Conservation (phyloP, 2,888 invertebrate genomes). For the Dryobotodes eremita region DNA sequence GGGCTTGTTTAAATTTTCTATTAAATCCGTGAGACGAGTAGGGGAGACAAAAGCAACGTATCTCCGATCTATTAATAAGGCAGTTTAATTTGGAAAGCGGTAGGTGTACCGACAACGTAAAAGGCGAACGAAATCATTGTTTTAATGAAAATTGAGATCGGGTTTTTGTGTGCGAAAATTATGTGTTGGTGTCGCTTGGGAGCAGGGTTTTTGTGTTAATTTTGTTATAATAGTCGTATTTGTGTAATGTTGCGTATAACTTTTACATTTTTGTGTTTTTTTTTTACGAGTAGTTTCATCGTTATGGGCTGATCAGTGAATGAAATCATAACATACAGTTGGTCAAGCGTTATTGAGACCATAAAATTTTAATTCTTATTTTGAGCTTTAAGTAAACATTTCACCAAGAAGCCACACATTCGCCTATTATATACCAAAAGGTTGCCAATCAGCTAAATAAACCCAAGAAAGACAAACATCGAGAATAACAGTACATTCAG, state of each 20-base stretch:
- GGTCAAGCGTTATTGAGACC: neutral
- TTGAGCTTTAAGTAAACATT: neutral
- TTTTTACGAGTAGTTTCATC: neutral
- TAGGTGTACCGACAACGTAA: slow-evolving; percentile 70
- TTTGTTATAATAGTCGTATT: slow-evolving; percentile 8
- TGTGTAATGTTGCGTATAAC: neutral
- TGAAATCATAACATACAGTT: neutral
- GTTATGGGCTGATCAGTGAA: neutral
- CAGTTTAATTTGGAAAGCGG: slow-evolving; percentile 85
- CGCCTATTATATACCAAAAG: slow-evolving; percentile 7
- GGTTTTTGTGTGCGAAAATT: slow-evolving; percentile 50
- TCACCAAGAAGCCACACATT: neutral
- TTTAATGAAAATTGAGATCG: slow-evolving; percentile 60
- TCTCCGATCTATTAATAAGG: slow-evolving; percentile 90
- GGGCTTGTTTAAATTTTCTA: slow-evolving; percentile 88
- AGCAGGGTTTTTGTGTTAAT: slow-evolving; percentile 33
- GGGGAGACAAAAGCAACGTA: slow-evolving; percentile 86
- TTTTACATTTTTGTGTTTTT: neutral
- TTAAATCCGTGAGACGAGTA: slow-evolving; percentile 85
- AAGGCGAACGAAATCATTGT: slow-evolving; percentile 57
- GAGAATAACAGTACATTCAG: slow-evolving; percentile 1
- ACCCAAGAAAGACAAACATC: slow-evolving; percentile 1
- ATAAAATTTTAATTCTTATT: neutral
- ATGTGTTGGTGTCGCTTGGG: slow-evolving; percentile 42
- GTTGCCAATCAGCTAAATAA: slow-evolving; percentile 40